Evolutionary conservation across 2,888 invertebrate genomes (phyloP).

Genomic region (Deilephila elpenor): DNA sequence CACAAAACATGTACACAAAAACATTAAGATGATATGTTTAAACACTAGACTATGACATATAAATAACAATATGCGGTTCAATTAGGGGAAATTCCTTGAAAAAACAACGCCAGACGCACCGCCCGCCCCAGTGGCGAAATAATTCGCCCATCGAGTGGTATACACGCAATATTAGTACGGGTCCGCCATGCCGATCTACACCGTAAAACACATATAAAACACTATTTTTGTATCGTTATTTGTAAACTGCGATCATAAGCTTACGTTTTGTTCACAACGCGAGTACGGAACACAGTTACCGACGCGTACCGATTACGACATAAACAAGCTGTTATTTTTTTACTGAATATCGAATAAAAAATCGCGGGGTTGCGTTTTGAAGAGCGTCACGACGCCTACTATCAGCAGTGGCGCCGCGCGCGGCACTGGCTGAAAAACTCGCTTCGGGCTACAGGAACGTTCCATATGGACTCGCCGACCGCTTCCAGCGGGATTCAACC

Average conservation of each 20-base stretch:
- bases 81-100: constrained; percentile 40
- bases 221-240: constrained; percentile 74
- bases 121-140: constrained; percentile 49
- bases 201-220: constrained; percentile 72
- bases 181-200: constrained; percentile 69
- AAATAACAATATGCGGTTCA: neutral
- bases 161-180: constrained; percentile 55
- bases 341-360: constrained; percentile 50
- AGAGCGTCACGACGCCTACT: constrained; percentile 76
- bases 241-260: constrained; percentile 52
- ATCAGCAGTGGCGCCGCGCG: constrained; percentile 78
- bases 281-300: constrained; percentile 29
- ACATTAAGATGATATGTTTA: constrained; percentile 4
- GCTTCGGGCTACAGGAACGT: constrained; percentile 68
- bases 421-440: constrained; percentile 76
- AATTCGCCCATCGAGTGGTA: constrained; percentile 48
- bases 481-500: constrained; percentile 44
- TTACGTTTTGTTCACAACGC: constrained; percentile 30
- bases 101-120: constrained; percentile 44
- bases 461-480: constrained; percentile 55
- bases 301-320: constrained; percentile 26
- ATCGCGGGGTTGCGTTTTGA: constrained; percentile 56
- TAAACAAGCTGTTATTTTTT: constrained; percentile 41
- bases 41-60: neutral
- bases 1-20: constrained; percentile 12